Evolutionary conservation across 2,113 vertebrate species (phyloP).

Genomic region (Mixornis gularis): DNA sequence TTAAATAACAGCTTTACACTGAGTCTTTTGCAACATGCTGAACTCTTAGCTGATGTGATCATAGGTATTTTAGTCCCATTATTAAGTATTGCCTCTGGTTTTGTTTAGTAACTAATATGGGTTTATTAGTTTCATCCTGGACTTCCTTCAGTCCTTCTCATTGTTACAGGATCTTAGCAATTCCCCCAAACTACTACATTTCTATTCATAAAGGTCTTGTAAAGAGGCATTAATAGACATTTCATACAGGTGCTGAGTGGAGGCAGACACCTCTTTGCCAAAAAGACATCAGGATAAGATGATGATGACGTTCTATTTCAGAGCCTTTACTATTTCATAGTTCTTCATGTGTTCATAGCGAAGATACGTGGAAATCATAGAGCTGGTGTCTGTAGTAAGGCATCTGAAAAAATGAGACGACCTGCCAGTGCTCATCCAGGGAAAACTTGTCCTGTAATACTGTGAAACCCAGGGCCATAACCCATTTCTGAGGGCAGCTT

Average conservation of each 20-base stretch:
- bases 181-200: not conserved
- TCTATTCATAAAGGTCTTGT: not conserved
- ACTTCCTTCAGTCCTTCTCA: not conserved
- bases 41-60: not conserved
- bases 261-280: not conserved
- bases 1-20: not conserved
- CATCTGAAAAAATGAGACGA: not conserved
- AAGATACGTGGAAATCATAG: not conserved
- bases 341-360: not conserved
- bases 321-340: not conserved
- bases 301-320: not conserved
- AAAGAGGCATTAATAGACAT: not conserved
- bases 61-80: not conserved
- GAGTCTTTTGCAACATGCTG: not conserved
- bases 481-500: not conserved
- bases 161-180: not conserved
- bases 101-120: not conserved
- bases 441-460: not conserved
- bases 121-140: not conserved
- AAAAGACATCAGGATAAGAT: not conserved
- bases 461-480: not conserved
- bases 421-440: not conserved
- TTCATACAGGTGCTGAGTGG: not conserved
- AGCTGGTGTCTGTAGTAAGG: not conserved
- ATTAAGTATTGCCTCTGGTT: not conserved